These are phyloP conservation scores for Serranus cabrilla DNA, from an alignment of 2,797 vertebrate species.

Conservation along the genomic window DNA sequence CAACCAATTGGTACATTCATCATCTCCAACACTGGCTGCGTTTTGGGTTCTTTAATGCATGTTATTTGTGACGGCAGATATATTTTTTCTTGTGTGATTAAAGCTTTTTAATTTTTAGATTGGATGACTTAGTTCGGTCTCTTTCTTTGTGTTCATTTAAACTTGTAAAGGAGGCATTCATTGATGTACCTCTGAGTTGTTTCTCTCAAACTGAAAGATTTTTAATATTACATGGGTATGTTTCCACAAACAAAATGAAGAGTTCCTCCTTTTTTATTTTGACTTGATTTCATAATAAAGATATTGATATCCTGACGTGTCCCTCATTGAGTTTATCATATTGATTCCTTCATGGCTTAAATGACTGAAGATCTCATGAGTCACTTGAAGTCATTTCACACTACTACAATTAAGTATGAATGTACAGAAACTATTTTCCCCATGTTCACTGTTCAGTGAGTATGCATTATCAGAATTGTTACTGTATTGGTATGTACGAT, in stretches of 20 bases:
- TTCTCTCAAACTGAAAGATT: conserved; percentile 70
- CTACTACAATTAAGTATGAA: accelerated
- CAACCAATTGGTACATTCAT: conserved; percentile 43
- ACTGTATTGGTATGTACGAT: too few species aligned
- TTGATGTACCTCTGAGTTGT: conserved; percentile 56
- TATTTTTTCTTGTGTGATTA: conserved; percentile 58
- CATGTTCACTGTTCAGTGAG: neutral
- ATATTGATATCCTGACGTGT: conserved; percentile 75
- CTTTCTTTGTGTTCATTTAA: conserved; percentile 70
- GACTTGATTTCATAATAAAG: conserved; percentile 90
- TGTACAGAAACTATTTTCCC: neutral
- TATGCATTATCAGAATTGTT: neutral
- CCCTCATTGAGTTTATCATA: neutral
- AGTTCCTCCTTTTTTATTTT: conserved; percentile 81
- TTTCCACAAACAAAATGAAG: conserved; percentile 77
- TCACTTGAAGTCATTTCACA: neutral
- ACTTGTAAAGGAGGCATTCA: conserved; percentile 63
- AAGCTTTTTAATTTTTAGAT: conserved; percentile 64
- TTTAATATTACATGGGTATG: conserved; percentile 77
- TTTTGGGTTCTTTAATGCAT: conserved; percentile 73
- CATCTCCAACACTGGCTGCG: conserved; percentile 55
- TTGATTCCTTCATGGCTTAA: neutral
- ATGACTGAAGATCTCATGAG: neutral
- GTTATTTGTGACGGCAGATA: conserved; percentile 71
- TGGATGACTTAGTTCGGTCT: conserved; percentile 70